Evolutionary conservation across 2,888 invertebrate genomes (phyloP), one percentile per base, ranked within the genome.

Genomic region (Stramonita haemastoma): DNA sequence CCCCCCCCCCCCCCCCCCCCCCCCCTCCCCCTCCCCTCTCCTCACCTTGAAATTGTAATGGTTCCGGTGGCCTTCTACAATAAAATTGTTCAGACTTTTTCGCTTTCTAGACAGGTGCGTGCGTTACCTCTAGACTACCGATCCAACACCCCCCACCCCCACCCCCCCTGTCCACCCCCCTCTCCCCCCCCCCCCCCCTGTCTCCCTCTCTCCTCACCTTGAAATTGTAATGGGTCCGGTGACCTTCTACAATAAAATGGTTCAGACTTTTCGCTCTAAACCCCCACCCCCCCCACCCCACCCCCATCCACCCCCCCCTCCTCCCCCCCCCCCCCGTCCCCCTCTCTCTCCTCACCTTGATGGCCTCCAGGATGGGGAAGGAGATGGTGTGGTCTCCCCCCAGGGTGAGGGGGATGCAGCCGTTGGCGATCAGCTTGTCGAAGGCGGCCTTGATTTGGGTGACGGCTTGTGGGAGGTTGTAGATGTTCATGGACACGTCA

Each of bases 371-470:
- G 26, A 96, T 95, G 0, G 96, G 96, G 89, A 95, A 96, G 2
- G 95, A 94, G 88, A 96, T 93, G n/a, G 95, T 95, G 90, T 96
- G 96, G 90, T 96, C 96, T 1, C 96, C 96, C 2, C 96, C 96
- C 90, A 96, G 91, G 0, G 95, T 93, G 66, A 96, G 91, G 8
- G 96, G 95, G 60, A 93, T 93, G 90, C 96, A 96, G 8, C 95
- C 95, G 90, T 93, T 92, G 22, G 89, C 86, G 17, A 96, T 91
- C 19, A 95, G 91, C n/a, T 91, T 90, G 5, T 85, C 66, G 89
- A 93, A 94, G 36, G 92, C 92, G 17, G 92, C 91, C 56, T 91
- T 92, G 86, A 96, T 95, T 87, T 95, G 94, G 34, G 93, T 91
- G 73, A 94, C 93, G 0, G 95, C 95, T 90, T 94, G 91, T 11